phyloP scores from a whole-genome alignment of 2,113 vertebrate species.

The Podarcis raffonei region DNA sequence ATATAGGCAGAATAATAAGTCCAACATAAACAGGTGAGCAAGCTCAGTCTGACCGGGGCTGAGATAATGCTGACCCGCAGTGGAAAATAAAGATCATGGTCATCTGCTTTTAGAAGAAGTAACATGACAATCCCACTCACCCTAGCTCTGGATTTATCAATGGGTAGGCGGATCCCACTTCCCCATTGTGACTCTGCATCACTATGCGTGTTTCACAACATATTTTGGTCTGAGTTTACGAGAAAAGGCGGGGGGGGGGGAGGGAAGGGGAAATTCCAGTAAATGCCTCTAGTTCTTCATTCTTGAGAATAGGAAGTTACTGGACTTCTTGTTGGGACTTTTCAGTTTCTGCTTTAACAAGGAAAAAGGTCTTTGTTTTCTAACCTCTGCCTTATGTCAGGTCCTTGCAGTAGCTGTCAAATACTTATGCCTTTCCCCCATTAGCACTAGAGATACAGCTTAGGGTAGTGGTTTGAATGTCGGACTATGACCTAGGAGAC shows the following conservation, averaged over 20 bases:
- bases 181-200: not conserved
- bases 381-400: not conserved
- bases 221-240: constrained; percentile 65
- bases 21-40: not conserved
- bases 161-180: constrained; percentile 21
- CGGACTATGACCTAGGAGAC: too few species aligned
- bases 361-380: constrained; percentile 27
- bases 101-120: not conserved
- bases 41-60: not conserved
- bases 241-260: constrained; percentile 40
- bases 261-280: constrained; percentile 51
- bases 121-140: rapidly evolving
- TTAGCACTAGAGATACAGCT: not conserved
- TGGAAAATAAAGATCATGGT: rapidly evolving
- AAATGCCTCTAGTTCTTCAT: constrained; percentile 54
- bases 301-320: constrained; percentile 65
- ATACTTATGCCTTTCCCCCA: not conserved
- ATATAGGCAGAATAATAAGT: not conserved
- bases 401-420: not conserved
- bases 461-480: too few species aligned
- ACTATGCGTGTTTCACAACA: constrained; percentile 14
- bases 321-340: constrained; percentile 48
- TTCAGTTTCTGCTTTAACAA: constrained; percentile 43
- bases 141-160: not conserved
- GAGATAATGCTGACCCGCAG: rapidly evolving